Evolutionary conservation across 2,888 invertebrate species (phyloP), one percentile per base, ranked within the genome.

Genomic region (Phaonia tiefii): DNA sequence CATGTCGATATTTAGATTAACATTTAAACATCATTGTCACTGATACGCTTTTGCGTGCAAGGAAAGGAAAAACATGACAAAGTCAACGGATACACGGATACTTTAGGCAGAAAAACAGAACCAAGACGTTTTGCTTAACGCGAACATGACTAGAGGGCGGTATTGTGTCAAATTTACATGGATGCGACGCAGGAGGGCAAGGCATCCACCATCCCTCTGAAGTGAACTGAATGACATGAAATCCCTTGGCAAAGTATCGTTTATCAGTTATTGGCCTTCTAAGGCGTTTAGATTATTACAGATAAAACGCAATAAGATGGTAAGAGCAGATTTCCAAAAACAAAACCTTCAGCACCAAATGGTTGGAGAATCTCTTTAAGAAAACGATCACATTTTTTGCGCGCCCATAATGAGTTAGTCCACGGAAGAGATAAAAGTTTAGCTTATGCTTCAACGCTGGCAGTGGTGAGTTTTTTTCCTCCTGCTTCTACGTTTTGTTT

Each of bases 341-440:
- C n/a, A n/a, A n/a, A 20, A 37, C 54, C 69, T 75, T n/a, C 56
- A 60, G 31, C n/a, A n/a, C n/a, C n/a, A 69, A 39, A 49, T 46
- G 37, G 54, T 63, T 25, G 44, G 8, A 31, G 31, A 31, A 31
- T n/a, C n/a, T 17, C 37, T 26, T 11, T 37, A 44, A 8, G 31
- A 31, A 31, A 70, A n/a, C 37, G 31, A 37, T 65, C 66, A 22
- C 56, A 20, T 7, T 49, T 51, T 13, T 51, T 63, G 22, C 22
- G 63, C 22, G 13, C 22, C 22, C 63, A 63, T 63, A 60, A 71
- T 71, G 44, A 66, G 56, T 37, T 37, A 60, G 74, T 65, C 65
- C 65, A 56, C 26, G 65, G 54, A 65, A 70, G 65, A 65, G 54
- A 75, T 76, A 79, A 75, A 79, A 79, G 39, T 66, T 75, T 67